These are phyloP conservation scores for Sinocyclocheilus rhinocerous DNA, from an alignment of 2,113 vertebrate species.

Conservation along the genomic window DNA sequence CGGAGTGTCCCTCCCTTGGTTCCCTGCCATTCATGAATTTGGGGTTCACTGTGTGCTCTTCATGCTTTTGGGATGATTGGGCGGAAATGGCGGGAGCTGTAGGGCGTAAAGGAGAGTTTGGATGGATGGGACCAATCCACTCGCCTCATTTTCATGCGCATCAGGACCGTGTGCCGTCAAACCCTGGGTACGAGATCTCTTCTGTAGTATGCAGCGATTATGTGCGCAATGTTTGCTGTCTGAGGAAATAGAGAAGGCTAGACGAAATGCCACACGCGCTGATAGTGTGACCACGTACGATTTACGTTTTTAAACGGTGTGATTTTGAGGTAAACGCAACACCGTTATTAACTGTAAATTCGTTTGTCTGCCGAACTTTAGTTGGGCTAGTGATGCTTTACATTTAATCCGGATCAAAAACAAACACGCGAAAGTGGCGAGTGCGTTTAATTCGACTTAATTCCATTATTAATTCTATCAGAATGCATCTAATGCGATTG, in stretches of 20 bases:
- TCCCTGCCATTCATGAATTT: constrained; percentile 79
- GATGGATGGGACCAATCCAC: constrained; percentile 37
- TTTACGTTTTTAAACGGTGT: neutral
- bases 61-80: constrained; percentile 72
- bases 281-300: neutral
- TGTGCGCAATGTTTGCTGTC: constrained; percentile 5
- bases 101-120: constrained; percentile 69
- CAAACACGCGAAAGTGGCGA: neutral
- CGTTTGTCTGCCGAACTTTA: neutral
- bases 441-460: neutral
- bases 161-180: constrained; percentile 38
- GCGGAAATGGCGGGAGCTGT: constrained; percentile 77
- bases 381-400: neutral
- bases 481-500: neutral
- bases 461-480: neutral
- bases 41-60: constrained; percentile 65
- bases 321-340: neutral
- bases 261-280: neutral
- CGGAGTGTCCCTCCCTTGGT: constrained; percentile 78
- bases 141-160: constrained; percentile 45
- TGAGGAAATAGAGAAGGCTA: neutral
- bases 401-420: constrained; percentile 13
- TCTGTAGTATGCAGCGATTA: neutral
- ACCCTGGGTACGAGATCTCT: constrained; percentile 26
- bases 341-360: neutral